Conservation (phyloP, 2,888 invertebrate species). For the Furcula furcula region DNA sequence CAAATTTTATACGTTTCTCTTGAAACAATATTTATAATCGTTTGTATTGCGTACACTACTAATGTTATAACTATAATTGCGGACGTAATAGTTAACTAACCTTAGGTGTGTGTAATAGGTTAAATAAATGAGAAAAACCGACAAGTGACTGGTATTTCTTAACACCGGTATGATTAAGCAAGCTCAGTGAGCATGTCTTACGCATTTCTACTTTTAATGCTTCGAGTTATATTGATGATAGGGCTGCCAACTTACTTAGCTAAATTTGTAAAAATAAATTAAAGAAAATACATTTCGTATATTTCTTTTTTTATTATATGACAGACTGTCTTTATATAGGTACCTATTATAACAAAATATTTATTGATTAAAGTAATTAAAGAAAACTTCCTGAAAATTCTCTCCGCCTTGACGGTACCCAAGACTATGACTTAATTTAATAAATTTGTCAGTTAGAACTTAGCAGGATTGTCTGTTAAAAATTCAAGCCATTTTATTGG, state of each 20-base stretch:
- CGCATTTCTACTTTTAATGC: slow-evolving; percentile 23
- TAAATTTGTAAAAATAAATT: too few species aligned
- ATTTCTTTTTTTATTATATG: too few species aligned
- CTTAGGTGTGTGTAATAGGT: neutral
- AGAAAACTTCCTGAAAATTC: too few species aligned
- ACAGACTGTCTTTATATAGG: too few species aligned
- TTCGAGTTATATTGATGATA: neutral
- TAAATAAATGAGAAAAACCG: slow-evolving; percentile 16
- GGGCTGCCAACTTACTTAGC: neutral
- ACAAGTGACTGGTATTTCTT: slow-evolving; percentile 12
- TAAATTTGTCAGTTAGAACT: too few species aligned
- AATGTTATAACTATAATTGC: neutral
- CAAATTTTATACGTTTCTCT: neutral
- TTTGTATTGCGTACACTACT: neutral
- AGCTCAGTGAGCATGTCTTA: slow-evolving; percentile 23
- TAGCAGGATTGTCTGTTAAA: too few species aligned
- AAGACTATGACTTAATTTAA: too few species aligned
- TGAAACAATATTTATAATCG: neutral
- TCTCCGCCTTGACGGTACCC: too few species aligned
- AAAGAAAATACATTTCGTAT: too few species aligned
- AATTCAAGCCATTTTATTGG: too few species aligned
- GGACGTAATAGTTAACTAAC: slow-evolving; percentile 1
- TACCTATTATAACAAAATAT: too few species aligned
- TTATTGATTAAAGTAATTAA: too few species aligned
- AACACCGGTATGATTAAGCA: slow-evolving; percentile 18